phyloP scores from a whole-genome alignment of 2,113 vertebrate genomes.

The Cercocebus atys region DNA sequence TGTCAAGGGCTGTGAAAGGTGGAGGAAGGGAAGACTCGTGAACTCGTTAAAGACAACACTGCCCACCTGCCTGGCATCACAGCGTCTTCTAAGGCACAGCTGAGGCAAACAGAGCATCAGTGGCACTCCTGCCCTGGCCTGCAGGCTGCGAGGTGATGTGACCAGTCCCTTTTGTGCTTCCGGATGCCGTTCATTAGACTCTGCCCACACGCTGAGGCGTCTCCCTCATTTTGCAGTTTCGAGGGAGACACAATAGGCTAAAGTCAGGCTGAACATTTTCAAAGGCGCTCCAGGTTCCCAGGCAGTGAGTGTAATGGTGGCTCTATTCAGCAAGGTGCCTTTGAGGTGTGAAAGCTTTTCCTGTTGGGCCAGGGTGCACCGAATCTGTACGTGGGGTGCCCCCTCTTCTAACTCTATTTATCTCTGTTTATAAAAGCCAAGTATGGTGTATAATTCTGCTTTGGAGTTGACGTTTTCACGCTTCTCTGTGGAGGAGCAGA shows the following conservation, averaged over 20 bases:
- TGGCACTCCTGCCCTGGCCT: no score
- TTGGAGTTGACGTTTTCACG: not conserved
- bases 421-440: conserved; percentile 20
- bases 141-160: not conserved
- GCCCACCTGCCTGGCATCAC: rapidly evolving
- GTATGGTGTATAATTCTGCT: not conserved
- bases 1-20: no score
- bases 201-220: rapidly evolving
- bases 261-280: not conserved
- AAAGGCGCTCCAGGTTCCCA: not conserved
- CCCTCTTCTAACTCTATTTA: not conserved
- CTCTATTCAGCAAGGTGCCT: not conserved
- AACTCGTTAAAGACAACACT: rapidly evolving
- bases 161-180: not conserved
- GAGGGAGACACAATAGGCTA: not conserved
- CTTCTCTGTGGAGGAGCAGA: conserved; percentile 32
- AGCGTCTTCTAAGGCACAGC: not conserved
- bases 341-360: not conserved
- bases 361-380: not conserved
- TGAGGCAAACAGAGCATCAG: not conserved
- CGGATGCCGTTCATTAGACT: not conserved
- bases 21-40: not conserved
- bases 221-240: not conserved
- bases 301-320: not conserved
- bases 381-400: not conserved